Conservation (phyloP, 2,888 invertebrate species). For the Papilio elwesi region DNA sequence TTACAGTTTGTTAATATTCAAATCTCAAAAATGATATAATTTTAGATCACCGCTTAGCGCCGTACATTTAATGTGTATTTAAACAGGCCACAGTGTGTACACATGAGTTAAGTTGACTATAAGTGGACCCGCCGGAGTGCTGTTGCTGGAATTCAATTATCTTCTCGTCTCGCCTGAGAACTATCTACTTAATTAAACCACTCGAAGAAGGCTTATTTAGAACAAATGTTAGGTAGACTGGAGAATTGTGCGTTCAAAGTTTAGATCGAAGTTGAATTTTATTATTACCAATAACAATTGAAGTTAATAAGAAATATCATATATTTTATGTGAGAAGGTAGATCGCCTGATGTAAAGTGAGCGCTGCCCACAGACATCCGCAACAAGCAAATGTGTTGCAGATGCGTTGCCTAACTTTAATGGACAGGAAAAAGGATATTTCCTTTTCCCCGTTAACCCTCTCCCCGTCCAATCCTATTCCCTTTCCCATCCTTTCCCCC, state of each 20-base stretch:
- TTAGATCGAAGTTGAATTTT: neutral
- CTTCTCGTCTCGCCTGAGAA: slow-evolving; percentile 22
- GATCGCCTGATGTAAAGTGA: too few relatives aligned
- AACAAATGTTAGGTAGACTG: slow-evolving; percentile 3
- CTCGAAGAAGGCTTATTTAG: slow-evolving; percentile 22
- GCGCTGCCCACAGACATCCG: too few relatives aligned
- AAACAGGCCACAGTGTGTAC: neutral
- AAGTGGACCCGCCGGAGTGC: slow-evolving; percentile 22
- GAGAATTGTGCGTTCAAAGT: neutral
- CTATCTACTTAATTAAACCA: slow-evolving; percentile 26
- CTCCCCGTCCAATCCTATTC: too few relatives aligned
- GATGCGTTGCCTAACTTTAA: too few relatives aligned
- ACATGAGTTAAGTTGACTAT: slow-evolving; percentile 8
- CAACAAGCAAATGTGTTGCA: too few relatives aligned
- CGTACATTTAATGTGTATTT: neutral
- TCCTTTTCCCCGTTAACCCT: too few relatives aligned
- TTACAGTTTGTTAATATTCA: neutral
- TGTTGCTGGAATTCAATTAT: slow-evolving; percentile 32
- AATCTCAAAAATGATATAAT: neutral
- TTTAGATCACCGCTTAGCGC: neutral
- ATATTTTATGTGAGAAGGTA: too few relatives aligned
- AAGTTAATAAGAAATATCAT: too few relatives aligned
- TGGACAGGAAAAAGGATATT: too few relatives aligned
- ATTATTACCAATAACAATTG: too few relatives aligned
- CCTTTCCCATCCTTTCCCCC: too few relatives aligned